Percentiles rank a stretch among this genome's conserved stretches.
phyloP scores from a whole-genome alignment of 2,797 vertebrate species.

The Pangasius djambal region DNA sequence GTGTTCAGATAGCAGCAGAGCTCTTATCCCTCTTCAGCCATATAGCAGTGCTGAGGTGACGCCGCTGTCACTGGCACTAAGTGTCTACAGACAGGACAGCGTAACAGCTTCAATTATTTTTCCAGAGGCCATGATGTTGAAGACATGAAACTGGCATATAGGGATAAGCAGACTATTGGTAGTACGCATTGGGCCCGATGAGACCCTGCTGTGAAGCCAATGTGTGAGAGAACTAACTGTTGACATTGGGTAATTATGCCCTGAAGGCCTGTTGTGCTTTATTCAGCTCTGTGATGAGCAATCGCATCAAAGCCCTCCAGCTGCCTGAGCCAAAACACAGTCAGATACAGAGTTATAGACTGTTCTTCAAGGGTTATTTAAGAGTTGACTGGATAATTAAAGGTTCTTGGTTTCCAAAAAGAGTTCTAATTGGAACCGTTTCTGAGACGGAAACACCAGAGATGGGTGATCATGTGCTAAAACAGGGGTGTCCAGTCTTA shows the following conservation, averaged over 20 bases:
- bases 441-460: not conserved
- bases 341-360: slow-evolving; percentile 44
- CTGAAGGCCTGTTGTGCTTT: slow-evolving; percentile 68
- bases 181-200: slow-evolving; percentile 23
- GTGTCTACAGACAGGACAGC: slow-evolving; percentile 2
- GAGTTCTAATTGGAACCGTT: not conserved
- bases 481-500: no score
- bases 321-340: slow-evolving; percentile 40
- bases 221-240: slow-evolving; percentile 63
- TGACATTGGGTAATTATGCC: slow-evolving; percentile 75
- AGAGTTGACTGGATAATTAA: not conserved
- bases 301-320: slow-evolving; percentile 65
- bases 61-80: slow-evolving; percentile 23
- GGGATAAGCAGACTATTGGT: slow-evolving; percentile 32
- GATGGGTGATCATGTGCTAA: no score
- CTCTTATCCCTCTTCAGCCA: slow-evolving; percentile 54
- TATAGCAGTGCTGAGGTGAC: slow-evolving; percentile 33
- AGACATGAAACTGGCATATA: slow-evolving; percentile 35
- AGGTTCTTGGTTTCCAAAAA: not conserved
- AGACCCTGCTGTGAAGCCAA: slow-evolving; percentile 52
- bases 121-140: slow-evolving; percentile 25
- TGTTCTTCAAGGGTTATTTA: slow-evolving; percentile 9
- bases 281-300: slow-evolving; percentile 65
- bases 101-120: slow-evolving; percentile 11
- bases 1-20: slow-evolving; percentile 57